Base-by-base conservation (phyloP, 2,888 invertebrate species). In the Elysia crispata region DNA sequence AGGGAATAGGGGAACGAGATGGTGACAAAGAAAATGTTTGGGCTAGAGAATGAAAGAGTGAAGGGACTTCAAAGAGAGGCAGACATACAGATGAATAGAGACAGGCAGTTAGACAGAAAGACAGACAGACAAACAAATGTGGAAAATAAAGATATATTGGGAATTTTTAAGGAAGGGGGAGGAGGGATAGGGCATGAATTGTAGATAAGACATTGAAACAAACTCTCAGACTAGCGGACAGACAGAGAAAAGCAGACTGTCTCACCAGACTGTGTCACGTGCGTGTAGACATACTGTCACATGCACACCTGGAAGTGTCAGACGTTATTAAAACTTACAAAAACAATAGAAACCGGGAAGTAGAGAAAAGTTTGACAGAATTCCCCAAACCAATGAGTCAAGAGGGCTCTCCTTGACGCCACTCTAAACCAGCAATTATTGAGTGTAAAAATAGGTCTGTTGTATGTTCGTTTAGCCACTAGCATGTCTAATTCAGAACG, bases 121-220 rank as follows among this genome's bases (percentile, higher is more conserved):
- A 41, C 41, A 41, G 41, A 41, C 13, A 67, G 67, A 11, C 54
- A 49, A 41, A 67, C 66, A 67, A 3, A 67, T 28, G 67, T 67
- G 49, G 67, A 67, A 67, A 67, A 77, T 20, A 67, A 66, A 66
- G 76, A 76, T 23, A 66, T 60, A 62, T 33, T n/a, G n/a, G n/a
- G n/a, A n/a, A n/a, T n/a, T n/a, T n/a, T n/a, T n/a, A n/a, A 62
- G 30, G 62, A 75, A 62, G 75, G 62, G 30, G 75, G 62, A 62
- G 62, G 60, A 62, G 62, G 31, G 30, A 62, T 60, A 62, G 62
- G 62, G 20, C 62, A 62, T 30, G 62, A 75, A n/a, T n/a, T n/a
- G n/a, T n/a, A n/a, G n/a, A 11, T 60, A 75, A 30, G 75, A 60
- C 15, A 31, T 60, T 30, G 75, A 60, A 62, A 62, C 60, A 6